Evolutionary conservation across 2,888 invertebrate species (phyloP).

Genomic region (Stenodera caucasica): DNA sequence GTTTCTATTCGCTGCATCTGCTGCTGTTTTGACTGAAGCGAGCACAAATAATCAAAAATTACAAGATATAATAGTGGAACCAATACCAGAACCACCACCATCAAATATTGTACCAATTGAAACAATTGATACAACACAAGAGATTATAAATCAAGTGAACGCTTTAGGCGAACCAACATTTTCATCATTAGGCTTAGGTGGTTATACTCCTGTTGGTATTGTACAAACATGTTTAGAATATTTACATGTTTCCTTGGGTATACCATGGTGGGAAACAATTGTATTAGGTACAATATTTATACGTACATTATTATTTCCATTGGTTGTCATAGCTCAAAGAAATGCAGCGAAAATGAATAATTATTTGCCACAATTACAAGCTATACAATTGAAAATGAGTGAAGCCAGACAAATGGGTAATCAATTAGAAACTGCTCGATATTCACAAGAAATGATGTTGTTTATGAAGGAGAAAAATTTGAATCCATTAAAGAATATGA

Average conservation of each 20-base stretch:
- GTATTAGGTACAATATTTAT: slow-evolving; percentile 77
- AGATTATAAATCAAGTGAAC: slow-evolving; percentile 46
- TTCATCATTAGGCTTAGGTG: slow-evolving; percentile 79
- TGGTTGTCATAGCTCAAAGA: slow-evolving; percentile 80
- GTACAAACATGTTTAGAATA: slow-evolving; percentile 81
- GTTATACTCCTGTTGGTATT: slow-evolving; percentile 80
- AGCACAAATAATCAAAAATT: neutral
- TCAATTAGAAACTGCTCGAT: slow-evolving; percentile 72
- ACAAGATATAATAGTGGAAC: slow-evolving; percentile 32
- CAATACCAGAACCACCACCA: slow-evolving; percentile 28
- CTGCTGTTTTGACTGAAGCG: slow-evolving; percentile 16
- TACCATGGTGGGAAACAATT: slow-evolving; percentile 96
- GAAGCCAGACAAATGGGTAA: slow-evolving; percentile 83
- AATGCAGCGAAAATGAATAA: slow-evolving; percentile 82
- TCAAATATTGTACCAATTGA: slow-evolving; percentile 40
- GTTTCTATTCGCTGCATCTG: slow-evolving; percentile 15
- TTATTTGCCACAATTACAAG: slow-evolving; percentile 81
- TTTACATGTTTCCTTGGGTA: slow-evolving; percentile 74
- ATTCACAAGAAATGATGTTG: slow-evolving; percentile 74
- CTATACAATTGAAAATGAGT: slow-evolving; percentile 80
- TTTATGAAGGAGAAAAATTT: slow-evolving; percentile 83
- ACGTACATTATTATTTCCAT: slow-evolving; percentile 77
- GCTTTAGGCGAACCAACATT: slow-evolving; percentile 74
- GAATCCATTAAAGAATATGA: slow-evolving; percentile 77
- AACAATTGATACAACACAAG: slow-evolving; percentile 46